Base-by-base conservation (phyloP, 2,113 vertebrate species). In the Entelurus aequoreus region DNA sequence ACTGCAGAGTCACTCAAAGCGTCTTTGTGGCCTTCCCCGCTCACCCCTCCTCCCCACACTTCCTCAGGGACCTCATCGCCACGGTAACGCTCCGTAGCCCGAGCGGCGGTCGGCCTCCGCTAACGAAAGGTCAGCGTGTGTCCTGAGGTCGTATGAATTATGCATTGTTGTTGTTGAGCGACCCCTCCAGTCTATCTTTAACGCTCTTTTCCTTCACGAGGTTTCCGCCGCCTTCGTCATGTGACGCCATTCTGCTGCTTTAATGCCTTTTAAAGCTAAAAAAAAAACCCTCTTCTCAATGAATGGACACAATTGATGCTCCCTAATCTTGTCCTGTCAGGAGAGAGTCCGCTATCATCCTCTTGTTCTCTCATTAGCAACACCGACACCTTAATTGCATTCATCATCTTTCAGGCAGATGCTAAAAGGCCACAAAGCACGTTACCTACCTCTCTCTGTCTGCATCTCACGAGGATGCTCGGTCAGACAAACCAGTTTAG, bases 81-180 rank as follows among this genome's bases (percentile, higher is more conserved):
- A 80, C 80, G 79, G 82, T 57, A 75, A 85, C 84, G 12, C 50
- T 54, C 46, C 54, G 40, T 54, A 62, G 58, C 8, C 1, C 61
- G 77, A 46, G 48, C 69, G 55, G 38, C 52, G 7, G 9, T 5
- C 28, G 57, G 62, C 16, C 40, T 35, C 36, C 53, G 6, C 65
- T 65, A 62, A 52, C 57, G 44, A 59, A 68, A 71, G 73, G 75
- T 80, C 70, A 66, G 35, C 49, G 38, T 16, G 68, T 75, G 60
- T 69, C 59, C 46, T 60, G 62, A 70, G 77, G 83, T 84, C 79
- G 63, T 73, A 88, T 88, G 85, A 87, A 88, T 88, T 84, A 88
- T 87, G 80, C 48, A 88, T 85, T 58, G 54, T 54, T 60, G 69
- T 79, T 83, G 76, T 19, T 71, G 21, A 64, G 5, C 74, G 75